Evolutionary conservation across 2,888 invertebrate genomes (phyloP).

Genomic region (Trichacis sp.): DNA sequence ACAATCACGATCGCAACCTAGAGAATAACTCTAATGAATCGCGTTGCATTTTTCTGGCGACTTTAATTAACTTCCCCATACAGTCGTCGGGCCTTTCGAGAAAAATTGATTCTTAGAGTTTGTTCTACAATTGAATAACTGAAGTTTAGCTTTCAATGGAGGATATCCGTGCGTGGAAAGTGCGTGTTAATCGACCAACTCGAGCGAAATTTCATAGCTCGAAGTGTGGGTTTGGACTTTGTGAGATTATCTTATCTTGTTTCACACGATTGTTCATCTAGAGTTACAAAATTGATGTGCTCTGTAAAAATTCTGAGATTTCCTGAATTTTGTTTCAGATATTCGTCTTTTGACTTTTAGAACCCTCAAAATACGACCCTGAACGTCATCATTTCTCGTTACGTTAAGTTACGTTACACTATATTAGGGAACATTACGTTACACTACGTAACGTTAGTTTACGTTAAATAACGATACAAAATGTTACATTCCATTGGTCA

Average conservation of each 20-base stretch:
- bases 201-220: too few species aligned
- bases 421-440: too few species aligned
- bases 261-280: constrained; percentile 5
- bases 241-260: constrained; percentile 5
- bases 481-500: too few species aligned
- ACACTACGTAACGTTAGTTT: too few species aligned
- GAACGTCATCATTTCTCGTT: too few species aligned
- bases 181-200: constrained; percentile 13
- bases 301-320: too few species aligned
- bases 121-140: not conserved
- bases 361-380: too few species aligned
- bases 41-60: not conserved
- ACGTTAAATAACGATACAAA: too few species aligned
- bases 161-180: constrained; percentile 8
- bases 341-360: too few species aligned
- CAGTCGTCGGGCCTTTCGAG: not conserved
- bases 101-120: not conserved
- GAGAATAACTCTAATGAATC: constrained; percentile 6
- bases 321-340: too few species aligned
- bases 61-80: not conserved
- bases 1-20: not conserved
- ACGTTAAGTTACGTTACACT: too few species aligned
- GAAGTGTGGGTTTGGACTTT: too few species aligned
- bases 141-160: constrained; percentile 20
- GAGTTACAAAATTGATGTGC: not conserved